phyloP scores from a whole-genome alignment of 2,888 invertebrate species.

The Encarsia formosa region DNA sequence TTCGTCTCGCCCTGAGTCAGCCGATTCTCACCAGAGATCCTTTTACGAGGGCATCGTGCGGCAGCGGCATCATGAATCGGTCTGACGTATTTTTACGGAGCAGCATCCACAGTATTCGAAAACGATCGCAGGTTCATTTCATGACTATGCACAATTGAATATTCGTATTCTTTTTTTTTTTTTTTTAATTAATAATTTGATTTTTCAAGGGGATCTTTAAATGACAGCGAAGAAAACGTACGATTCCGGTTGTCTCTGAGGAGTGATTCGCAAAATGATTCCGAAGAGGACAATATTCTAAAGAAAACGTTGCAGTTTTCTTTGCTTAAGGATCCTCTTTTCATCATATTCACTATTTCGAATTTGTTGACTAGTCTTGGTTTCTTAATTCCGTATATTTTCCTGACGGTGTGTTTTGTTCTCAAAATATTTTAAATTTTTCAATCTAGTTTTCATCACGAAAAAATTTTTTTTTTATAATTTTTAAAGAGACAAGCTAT shows the following conservation, averaged over 20 bases:
- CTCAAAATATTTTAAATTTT: too few species aligned
- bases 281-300: constrained; percentile 55
- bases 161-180: too few species aligned
- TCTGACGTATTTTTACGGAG: constrained; percentile 89
- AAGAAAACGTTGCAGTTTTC: constrained; percentile 81
- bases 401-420: constrained; percentile 61
- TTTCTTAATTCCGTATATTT: constrained; percentile 90
- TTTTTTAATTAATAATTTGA: too few species aligned
- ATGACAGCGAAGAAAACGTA: constrained; percentile 31
- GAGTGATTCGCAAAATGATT: constrained; percentile 29
- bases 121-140: constrained; percentile 41
- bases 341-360: constrained; percentile 84
- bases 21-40: constrained; percentile 55
- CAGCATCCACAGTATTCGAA: constrained; percentile 58
- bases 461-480: too few species aligned
- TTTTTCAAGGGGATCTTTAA: constrained; percentile 32
- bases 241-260: constrained; percentile 31
- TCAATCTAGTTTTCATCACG: too few species aligned
- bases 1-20: constrained; percentile 67
- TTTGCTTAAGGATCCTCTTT: constrained; percentile 79
- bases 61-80: constrained; percentile 76
- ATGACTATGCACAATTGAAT: constrained; percentile 12
- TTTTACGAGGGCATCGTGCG: constrained; percentile 48
- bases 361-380: constrained; percentile 95
- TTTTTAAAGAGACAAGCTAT: too few species aligned